These are phyloP conservation scores for Pelagia noctiluca DNA, from an alignment of 30 jellyfish, hydroid and myxozoan species.

Conservation along the genomic window DNA sequence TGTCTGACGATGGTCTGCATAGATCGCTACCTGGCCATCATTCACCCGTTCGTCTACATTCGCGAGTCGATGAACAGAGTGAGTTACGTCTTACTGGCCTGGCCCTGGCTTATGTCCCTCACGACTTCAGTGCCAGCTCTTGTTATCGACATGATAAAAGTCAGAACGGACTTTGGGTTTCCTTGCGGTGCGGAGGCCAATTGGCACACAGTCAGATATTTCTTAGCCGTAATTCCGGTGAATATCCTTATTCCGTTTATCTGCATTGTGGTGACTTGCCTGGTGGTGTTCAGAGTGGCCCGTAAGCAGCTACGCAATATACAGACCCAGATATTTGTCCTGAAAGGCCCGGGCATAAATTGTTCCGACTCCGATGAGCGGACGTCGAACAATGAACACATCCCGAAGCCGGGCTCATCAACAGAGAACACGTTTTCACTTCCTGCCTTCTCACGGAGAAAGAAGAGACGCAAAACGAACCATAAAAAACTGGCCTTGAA, in stretches of 20 bases:
- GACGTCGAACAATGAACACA: too few relatives aligned
- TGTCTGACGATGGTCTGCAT: slow-evolving; percentile 69
- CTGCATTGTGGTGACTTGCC: slow-evolving; percentile 47
- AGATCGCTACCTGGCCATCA: slow-evolving; percentile 69
- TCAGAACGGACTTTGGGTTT: slow-evolving; percentile 40
- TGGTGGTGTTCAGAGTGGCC: slow-evolving; percentile 66
- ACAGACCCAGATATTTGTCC: slow-evolving; percentile 13
- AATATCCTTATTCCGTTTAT: slow-evolving; percentile 52
- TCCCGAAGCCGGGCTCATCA: too few relatives aligned
- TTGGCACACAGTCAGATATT: slow-evolving; percentile 7
- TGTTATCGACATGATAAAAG: background rate
- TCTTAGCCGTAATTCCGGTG: slow-evolving; percentile 23
- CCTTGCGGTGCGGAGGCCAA: slow-evolving; percentile 53
- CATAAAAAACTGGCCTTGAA: background rate
- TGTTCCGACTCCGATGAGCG: too few relatives aligned
- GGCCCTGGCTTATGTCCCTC: slow-evolving; percentile 73
- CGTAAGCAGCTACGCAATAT: slow-evolving; percentile 50
- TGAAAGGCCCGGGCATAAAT: too few relatives aligned
- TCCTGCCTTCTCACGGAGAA: background rate
- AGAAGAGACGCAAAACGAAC: background rate
- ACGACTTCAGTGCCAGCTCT: slow-evolving; percentile 48
- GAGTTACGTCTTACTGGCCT: slow-evolving; percentile 21
- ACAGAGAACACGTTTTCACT: background rate
- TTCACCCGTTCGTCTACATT: slow-evolving; percentile 53
- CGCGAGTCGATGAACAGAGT: slow-evolving; percentile 13